These are phyloP conservation scores for Copsychus sechellarum DNA, from an alignment of 2,113 vertebrate genomes.

Conservation along the genomic window DNA sequence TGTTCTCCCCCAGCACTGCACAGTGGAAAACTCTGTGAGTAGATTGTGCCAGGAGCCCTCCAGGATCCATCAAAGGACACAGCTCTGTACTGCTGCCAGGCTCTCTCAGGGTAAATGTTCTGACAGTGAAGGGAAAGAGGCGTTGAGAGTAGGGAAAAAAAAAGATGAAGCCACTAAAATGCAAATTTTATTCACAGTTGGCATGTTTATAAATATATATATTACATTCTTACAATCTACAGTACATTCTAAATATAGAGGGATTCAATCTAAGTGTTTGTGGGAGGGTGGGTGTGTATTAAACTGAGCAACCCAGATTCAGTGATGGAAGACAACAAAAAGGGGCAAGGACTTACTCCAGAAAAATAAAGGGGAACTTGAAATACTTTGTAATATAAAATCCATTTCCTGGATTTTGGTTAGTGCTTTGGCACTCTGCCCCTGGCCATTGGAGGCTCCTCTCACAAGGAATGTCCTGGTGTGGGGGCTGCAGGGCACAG, in stretches of 20 bases:
- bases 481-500: neutral
- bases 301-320: neutral
- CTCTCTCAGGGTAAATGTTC: neutral
- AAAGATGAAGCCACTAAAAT: conserved; percentile 58
- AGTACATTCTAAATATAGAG: conserved; percentile 50
- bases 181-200: conserved; percentile 72
- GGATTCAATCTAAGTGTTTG: conserved; percentile 28
- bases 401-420: neutral
- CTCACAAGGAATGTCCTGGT: neutral
- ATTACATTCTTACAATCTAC: conserved; percentile 74
- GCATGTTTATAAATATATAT: conserved; percentile 76
- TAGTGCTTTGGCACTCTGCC: conserved; percentile 22
- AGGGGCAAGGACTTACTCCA: neutral
- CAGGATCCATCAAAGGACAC: neutral
- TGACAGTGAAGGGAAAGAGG: conserved; percentile 18
- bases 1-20: neutral
- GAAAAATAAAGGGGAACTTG: neutral
- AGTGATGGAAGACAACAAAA: neutral
- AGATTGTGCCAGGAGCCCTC: neutral
- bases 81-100: neutral
- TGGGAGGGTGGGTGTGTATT: neutral
- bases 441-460: neutral
- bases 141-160: conserved; percentile 21
- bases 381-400: neutral
- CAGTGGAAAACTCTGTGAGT: neutral